Percentiles rank a stretch among this genome's conserved stretches.
Conservation (phyloP, 2,113 vertebrate genomes). For the Dryoscopus gambensis region DNA sequence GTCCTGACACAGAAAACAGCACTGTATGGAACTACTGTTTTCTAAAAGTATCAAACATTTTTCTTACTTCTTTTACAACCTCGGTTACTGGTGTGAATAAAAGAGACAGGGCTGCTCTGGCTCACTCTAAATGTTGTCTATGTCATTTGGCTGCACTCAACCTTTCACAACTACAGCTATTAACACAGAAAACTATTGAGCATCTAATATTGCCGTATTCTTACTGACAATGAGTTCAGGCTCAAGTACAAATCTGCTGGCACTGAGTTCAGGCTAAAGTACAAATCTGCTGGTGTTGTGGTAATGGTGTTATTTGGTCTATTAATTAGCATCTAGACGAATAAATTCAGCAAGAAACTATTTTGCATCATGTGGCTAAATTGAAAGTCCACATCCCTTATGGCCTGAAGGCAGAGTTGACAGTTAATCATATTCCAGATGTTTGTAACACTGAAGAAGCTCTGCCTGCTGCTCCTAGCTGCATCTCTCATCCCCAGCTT, state of each 20-base stretch:
- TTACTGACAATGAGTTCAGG: not conserved
- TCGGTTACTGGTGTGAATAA: not conserved
- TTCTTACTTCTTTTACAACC: conserved; percentile 1
- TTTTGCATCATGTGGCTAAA: not conserved
- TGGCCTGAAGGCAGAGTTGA: not conserved
- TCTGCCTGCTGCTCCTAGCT: not conserved
- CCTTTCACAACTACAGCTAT: not conserved
- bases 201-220: not conserved
- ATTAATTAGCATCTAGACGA: conserved; percentile 9
- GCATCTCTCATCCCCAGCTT: not conserved
- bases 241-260: not conserved
- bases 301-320: not conserved
- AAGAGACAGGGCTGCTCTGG: not conserved
- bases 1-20: conserved; percentile 14
- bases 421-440: not conserved
- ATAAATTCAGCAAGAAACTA: not conserved
- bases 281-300: not conserved
- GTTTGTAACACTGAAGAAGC: not conserved
- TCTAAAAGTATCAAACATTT: not conserved
- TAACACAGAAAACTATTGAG: not conserved
- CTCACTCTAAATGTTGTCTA: not conserved
- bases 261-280: not conserved
- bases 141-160: not conserved
- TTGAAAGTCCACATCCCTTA: not conserved
- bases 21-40: conserved; percentile 9